Base-by-base conservation (phyloP, 2,797 vertebrate species). In the Cottoperca gobio region DNA sequence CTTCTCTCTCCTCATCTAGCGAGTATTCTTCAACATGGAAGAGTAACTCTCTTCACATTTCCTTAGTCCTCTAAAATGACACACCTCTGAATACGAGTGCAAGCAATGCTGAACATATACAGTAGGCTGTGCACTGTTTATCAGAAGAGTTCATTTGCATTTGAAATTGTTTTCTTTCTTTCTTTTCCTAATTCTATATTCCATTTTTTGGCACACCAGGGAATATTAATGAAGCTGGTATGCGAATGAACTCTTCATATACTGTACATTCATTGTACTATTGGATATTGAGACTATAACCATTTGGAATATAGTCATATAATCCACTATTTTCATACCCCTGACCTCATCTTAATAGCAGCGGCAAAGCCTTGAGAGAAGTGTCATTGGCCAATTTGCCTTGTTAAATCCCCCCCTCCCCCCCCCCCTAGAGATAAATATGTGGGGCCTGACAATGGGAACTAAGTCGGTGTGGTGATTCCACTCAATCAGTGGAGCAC, bases 341-440 rank as follows among this genome's bases (percentile, higher is more conserved):
- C 86, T 93, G 91, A 93, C 91, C 90, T 86, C 83, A 76, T 86
- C 83, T 64, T 90, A 85, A 89, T 89, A 78, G 83, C 70, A 78
- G 62, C 63, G 4, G 65, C 64, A 70, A 76, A 89, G 88, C 85
- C 83, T 86, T 86, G 78, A 88, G 86, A 92, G 86, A 85, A 82
- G 82, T 91, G 88, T 91, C 90, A 90, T 81, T 91, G 92, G 89
- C 88, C 92, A 93, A 90, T 92, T 91, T 92, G 78, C 85, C 90
- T 92, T 82, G 86, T 94, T 93, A 92, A 92, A 93, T 76, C 86
- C 86, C 81, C n/a, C 86, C n/a, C 89, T 79, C 84, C 76, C 86
- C 86, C 81, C n/a, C 86, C n/a, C 89, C 79, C 84, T 77, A 83
- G 84, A 91, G 89, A 95, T 91, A 88, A 93, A 92, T 93, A 83